Conservation (phyloP, 2,797 vertebrate genomes). For the Rhadinocentrus ornatus region DNA sequence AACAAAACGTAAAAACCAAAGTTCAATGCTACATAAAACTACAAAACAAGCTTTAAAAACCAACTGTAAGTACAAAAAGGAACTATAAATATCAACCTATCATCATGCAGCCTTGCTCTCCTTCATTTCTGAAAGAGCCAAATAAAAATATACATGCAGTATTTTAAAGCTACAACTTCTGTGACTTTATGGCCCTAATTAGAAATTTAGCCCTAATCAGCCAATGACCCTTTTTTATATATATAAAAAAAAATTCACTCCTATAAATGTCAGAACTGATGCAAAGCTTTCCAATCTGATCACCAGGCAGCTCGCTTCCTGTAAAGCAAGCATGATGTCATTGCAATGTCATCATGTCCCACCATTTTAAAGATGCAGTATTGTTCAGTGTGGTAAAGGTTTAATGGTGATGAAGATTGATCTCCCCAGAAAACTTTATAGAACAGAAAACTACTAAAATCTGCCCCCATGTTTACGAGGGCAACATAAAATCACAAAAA, state of each 20-base stretch:
- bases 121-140: conserved; percentile 17
- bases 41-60: conserved; percentile 24
- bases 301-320: conserved; percentile 73
- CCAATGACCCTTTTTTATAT: conserved; percentile 16
- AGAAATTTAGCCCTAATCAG: conserved; percentile 27
- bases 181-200: conserved; percentile 16
- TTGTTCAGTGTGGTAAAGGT: conserved; percentile 76
- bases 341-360: conserved; percentile 74
- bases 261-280: conserved; percentile 24
- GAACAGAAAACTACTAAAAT: conserved; percentile 32
- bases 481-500: conserved; percentile 7
- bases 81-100: conserved; percentile 30
- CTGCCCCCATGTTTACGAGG: conserved; percentile 4
- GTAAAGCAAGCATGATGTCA: conserved; percentile 77
- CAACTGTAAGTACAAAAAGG: conserved; percentile 18
- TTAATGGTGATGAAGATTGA: conserved; percentile 79
- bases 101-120: conserved; percentile 48
- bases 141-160: conserved; percentile 45
- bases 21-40: conserved; percentile 29
- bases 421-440: conserved; percentile 78
- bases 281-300: conserved; percentile 58
- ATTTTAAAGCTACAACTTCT: conserved; percentile 29
- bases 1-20: neutral
- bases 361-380: conserved; percentile 91
- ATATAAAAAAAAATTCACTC: neutral